Evolutionary conservation across 2,888 invertebrate species (phyloP).

Genomic region (Nyleta sp.): DNA sequence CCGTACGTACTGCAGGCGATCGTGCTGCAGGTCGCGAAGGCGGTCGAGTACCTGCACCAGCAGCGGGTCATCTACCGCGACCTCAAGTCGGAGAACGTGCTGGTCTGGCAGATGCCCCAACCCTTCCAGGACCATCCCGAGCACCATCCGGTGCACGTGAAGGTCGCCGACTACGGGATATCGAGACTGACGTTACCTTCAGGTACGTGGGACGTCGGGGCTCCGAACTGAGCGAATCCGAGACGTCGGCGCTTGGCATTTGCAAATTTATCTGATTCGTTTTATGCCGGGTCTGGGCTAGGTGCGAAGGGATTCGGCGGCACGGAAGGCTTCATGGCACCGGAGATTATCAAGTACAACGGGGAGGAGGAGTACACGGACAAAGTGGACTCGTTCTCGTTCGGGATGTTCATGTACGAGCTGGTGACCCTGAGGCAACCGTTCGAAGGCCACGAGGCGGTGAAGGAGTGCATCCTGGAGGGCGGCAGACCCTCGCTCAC

Average conservation of each 20-base stretch:
- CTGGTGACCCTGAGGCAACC: slow-evolving; percentile 96
- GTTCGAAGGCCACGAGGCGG: slow-evolving; percentile 98
- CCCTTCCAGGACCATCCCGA: slow-evolving; percentile 88
- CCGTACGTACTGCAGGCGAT: slow-evolving; percentile 92
- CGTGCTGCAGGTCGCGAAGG: slow-evolving; percentile 95
- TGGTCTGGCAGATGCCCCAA: slow-evolving; percentile 98
- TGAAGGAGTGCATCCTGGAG: slow-evolving; percentile 97
- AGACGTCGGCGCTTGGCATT: too few relatives aligned
- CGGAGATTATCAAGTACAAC: slow-evolving; percentile 98
- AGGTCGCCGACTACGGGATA: slow-evolving; percentile 98
- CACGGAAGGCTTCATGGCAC: slow-evolving; percentile 99
- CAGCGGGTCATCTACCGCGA: slow-evolving; percentile 96
- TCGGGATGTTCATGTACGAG: slow-evolving; percentile 99
- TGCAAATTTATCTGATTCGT: not conserved
- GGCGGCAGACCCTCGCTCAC: slow-evolving; percentile 96
- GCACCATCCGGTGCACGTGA: slow-evolving; percentile 91
- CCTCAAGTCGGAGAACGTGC: slow-evolving; percentile 97
- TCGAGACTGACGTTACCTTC: slow-evolving; percentile 94
- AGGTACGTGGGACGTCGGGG: slow-evolving; percentile 84
- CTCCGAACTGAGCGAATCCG: too few relatives aligned
- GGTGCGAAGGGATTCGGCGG: slow-evolving; percentile 97
- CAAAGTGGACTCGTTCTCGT: slow-evolving; percentile 99
- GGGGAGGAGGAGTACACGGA: slow-evolving; percentile 99
- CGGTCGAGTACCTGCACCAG: slow-evolving; percentile 97
- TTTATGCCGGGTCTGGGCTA: too few relatives aligned